Base-by-base conservation (phyloP, 1,140 invertebrate species). In the Thalassaphorura encarpata region DNA sequence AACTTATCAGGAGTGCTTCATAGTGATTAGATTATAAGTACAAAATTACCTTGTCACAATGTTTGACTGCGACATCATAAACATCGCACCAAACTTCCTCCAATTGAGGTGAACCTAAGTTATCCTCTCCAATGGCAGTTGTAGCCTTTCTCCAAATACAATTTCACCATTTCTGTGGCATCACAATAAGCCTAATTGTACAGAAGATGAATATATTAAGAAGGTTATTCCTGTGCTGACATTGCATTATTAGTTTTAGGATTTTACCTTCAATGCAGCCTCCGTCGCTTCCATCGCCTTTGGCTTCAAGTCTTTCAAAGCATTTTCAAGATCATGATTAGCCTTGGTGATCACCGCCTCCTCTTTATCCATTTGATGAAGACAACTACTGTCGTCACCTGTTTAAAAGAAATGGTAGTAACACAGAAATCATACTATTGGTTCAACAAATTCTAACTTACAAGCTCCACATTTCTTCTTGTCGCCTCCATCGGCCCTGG, bases 61-160 rank as follows among this genome's bases (percentile, higher is more conserved):
- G 56, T 42, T 62, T 62, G 16, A 49, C 39, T 27, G 54, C 42
- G 31, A 48, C 33, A 13, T 52, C 56, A 29, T 56, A 54, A 1
- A 59, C 61, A 28, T 62, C 56, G 42, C 61, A 62, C 61, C 61
- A 62, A 28, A 55, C 43, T 56, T 62, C 56, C 36, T 62, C 61
- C 31, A 62, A 62, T 16, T 49, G 56, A 39, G 61, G 61, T 19
- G 61, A 62, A 16, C 56, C 61, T 21, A 62, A 48, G 28, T 33
- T 50, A 24, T 59, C 56, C 18, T 58, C 47, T 45, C 56, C 61
- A 36, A 62, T 54, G 6, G 61, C 61, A 45, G n/a, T 56, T 58
- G 42, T 62, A 62, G 8, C 42, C 56, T 40, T 55, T 56, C 26
- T 62, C 56, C 56, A 62, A 58, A 28, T 58, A 62, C 21, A 40